Evolutionary conservation across 2,888 invertebrate species (phyloP).

Genomic region (Dolomedes plantarius): DNA sequence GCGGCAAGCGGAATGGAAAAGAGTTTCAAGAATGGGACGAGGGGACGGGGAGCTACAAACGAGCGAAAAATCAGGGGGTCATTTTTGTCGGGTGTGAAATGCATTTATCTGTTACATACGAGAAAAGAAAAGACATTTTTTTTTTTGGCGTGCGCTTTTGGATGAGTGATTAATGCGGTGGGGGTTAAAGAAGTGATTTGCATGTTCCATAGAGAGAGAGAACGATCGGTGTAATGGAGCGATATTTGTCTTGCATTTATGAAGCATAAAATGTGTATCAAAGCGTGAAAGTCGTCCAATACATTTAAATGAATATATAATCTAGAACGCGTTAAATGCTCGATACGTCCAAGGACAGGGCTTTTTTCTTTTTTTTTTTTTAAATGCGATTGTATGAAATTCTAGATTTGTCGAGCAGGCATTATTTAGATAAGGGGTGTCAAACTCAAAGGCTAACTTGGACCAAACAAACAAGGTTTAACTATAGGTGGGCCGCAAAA

Average conservation of each 20-base stretch:
- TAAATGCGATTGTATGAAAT: too few species aligned
- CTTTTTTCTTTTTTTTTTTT: too few species aligned
- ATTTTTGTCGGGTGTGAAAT: conserved; percentile 55
- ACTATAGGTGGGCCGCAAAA: too few species aligned
- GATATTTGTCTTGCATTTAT: neutral
- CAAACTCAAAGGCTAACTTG: too few species aligned
- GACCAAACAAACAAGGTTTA: too few species aligned
- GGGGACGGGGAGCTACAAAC: conserved; percentile 30
- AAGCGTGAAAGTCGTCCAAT: neutral
- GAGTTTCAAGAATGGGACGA: neutral
- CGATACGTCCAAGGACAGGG: neutral
- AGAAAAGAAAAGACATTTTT: conserved; percentile 21
- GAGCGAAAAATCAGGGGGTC: conserved; percentile 60
- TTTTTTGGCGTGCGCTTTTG: neutral
- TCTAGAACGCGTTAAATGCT: neutral
- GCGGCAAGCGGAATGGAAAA: conserved; percentile 52
- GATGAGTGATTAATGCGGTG: conserved; percentile 19
- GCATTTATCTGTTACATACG: conserved; percentile 23
- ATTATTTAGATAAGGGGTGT: too few species aligned
- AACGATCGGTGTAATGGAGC: neutral
- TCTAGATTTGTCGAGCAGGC: too few species aligned
- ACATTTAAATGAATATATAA: conserved; percentile 7
- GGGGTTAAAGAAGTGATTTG: neutral
- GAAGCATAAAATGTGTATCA: neutral
- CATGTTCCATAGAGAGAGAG: neutral